phyloP scores from a whole-genome alignment of 1,140 invertebrate species.

The Drosophila pachea region DNA sequence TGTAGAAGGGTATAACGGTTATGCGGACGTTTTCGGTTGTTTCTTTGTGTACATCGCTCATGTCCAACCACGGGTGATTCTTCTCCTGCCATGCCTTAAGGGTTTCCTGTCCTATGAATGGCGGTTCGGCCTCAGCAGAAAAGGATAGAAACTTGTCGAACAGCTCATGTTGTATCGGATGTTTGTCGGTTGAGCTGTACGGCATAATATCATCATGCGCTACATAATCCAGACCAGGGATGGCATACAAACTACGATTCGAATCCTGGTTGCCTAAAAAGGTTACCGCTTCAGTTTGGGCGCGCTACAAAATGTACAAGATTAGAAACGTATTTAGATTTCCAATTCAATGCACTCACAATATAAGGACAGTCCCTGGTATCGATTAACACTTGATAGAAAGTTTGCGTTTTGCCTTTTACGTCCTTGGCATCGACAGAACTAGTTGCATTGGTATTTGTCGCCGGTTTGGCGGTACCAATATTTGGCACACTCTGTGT shows the following conservation, averaged over 20 bases:
- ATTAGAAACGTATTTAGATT: neutral
- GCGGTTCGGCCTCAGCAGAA: conserved; percentile 87
- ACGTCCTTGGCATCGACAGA: conserved; percentile 87
- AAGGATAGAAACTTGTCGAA: conserved; percentile 97
- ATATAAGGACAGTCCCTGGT: conserved; percentile 97
- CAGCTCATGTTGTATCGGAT: conserved; percentile 94
- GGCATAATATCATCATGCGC: conserved; percentile 97
- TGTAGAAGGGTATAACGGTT: conserved; percentile 98
- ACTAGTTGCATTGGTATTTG: conserved; percentile 18
- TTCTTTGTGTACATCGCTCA: conserved; percentile 98
- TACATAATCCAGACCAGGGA: conserved; percentile 97
- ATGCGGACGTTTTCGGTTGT: conserved; percentile 97
- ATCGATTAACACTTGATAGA: conserved; percentile 98
- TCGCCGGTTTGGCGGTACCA: conserved; percentile 23
- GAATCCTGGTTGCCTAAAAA: conserved; percentile 97
- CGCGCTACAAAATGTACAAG: conserved; percentile 82
- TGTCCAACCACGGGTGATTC: conserved; percentile 97
- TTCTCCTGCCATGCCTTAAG: conserved; percentile 97
- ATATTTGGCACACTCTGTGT: conserved; percentile 33
- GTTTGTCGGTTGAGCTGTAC: conserved; percentile 87
- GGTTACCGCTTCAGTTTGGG: conserved; percentile 98
- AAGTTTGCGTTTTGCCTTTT: conserved; percentile 93
- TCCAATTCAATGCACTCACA: conserved; percentile 82
- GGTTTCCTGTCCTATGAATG: conserved; percentile 93
- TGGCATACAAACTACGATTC: conserved; percentile 94